Base-by-base conservation (phyloP, 1,140 invertebrate genomes). In the Bombyx mandarina region DNA sequence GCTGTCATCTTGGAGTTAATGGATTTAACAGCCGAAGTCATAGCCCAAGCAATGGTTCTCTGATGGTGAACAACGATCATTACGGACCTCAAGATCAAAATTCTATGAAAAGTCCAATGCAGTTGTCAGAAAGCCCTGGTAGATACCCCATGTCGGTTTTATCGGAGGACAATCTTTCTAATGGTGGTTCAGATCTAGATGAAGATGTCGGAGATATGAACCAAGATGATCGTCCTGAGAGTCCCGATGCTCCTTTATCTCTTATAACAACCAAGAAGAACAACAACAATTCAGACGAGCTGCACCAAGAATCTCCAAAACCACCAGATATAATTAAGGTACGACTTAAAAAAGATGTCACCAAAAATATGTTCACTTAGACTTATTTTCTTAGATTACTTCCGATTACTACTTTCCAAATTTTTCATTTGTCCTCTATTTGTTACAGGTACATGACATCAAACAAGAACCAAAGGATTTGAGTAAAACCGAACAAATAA, bases 191-290 rank as follows among this genome's bases (percentile, higher is more conserved):
- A n/a, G 90, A 92, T 71, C 80, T 91, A 55, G 91, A 92, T 57
- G 91, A 92, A 47, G 90, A 91, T 45, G 90, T 89, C 47, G 88
- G 85, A 54, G 88, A 90, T 59, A 70, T 82, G 26, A 81, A 88
- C 55, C 77, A 77, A 2, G 90, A 91, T 61, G 88, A 87, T 42
- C 89, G 91, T 57, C 88, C 91, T 54, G 89, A 90, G 43, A 92
- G 91, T 80, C 91, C 92, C 44, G 90, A 91, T 46, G 91, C 89
- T 42, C 92, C 92, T 0, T 74, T 93, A n/a, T 93, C 92, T 6
- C 69, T 93, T 52, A 93, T 92, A 2, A 93, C 91, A 5, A 89
- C 80, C 1, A 89, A 86, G 59, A 88, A 88, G 59, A 86, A 84
- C 60, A 82, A 72, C 62, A 82, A 80, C 66, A 75, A 86, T 22